Base-by-base conservation (phyloP, 2,888 invertebrate genomes). In the Lysandra coridon region DNA sequence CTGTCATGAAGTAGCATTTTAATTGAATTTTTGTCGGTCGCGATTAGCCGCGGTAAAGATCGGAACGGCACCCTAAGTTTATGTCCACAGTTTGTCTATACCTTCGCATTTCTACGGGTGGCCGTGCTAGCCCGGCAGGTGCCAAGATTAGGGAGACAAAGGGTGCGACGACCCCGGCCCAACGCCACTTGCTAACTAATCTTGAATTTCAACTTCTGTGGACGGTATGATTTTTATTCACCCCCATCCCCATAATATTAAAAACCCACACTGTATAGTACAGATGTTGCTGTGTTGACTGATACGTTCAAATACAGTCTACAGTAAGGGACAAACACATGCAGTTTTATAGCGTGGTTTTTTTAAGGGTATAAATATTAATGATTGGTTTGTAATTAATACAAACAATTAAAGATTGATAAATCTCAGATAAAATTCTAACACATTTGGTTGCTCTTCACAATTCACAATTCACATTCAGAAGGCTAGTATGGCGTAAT, bases 161-260 rank as follows among this genome's bases (percentile, higher is more conserved):
- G 92, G 93, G 92, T 90, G 91, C 93, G 91, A 88, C 92, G 93
- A 93, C 94, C 94, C 88, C 90, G 88, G 84, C 90, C 89, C 90
- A 88, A 89, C 62, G 40, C 83, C 53, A 62, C 73, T 53, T 62
- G 57, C 49, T 69, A 49, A 79, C 60, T 75, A 75, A 73, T 76
- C 53, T 69, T 14, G 53, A 76, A 33, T 33, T 53, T 17, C 33
- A 53, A 53, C 76, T 49, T 75, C 49, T 69, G 37, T 37, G 69
- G 69, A 69, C 69, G 14, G 12, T 69, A 69, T 69, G 33, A 37
- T 69, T 69, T 69, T 69, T 33, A 69, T 37, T 69, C 33, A 57
- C 57, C 57, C 53, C 57, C 57, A 17, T 53, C 14, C 53, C 23
- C 23, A 23, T 23, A 23, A 23, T 53, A 3, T 53, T 53, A 53